Percentiles rank a stretch among this genome's conserved stretches.
These are phyloP conservation scores for Antidorcas marsupialis DNA, from an alignment of 2,113 vertebrate species.

Conservation along the genomic window DNA sequence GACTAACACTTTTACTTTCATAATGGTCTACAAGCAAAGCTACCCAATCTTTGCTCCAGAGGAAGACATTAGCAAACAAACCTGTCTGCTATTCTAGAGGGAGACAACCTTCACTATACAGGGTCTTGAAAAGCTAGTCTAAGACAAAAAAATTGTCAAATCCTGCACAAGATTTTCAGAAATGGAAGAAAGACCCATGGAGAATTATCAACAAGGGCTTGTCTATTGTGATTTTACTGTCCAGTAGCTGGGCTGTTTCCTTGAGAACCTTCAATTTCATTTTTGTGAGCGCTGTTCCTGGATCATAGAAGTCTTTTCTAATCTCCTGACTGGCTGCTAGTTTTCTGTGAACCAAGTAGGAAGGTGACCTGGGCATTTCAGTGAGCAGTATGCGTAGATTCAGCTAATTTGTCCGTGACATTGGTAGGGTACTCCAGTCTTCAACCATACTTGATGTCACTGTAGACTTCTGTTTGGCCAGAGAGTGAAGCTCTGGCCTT, in stretches of 20 bases:
- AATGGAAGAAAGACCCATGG: background rate
- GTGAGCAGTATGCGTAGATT: background rate
- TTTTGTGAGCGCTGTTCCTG: background rate
- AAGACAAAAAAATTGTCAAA: background rate
- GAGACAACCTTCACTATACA: background rate
- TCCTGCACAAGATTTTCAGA: background rate
- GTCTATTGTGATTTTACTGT: background rate
- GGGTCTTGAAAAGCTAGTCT: background rate
- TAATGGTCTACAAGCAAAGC: background rate
- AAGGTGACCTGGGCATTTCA: background rate
- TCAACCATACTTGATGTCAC: background rate
- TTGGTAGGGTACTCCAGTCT: background rate
- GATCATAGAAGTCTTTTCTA: background rate
- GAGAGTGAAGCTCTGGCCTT: background rate
- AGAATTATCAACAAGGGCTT: background rate
- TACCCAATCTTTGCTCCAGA: background rate
- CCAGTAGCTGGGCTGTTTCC: background rate
- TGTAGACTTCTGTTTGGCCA: background rate
- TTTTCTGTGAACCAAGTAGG: background rate
- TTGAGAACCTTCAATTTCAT: background rate
- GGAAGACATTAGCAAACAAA: background rate
- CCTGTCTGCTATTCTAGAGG: background rate
- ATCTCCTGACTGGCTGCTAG: background rate
- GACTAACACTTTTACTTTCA: background rate
- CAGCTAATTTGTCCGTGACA: background rate